Conservation (phyloP, 2,888 invertebrate genomes). For the Melanchra persicariae region DNA sequence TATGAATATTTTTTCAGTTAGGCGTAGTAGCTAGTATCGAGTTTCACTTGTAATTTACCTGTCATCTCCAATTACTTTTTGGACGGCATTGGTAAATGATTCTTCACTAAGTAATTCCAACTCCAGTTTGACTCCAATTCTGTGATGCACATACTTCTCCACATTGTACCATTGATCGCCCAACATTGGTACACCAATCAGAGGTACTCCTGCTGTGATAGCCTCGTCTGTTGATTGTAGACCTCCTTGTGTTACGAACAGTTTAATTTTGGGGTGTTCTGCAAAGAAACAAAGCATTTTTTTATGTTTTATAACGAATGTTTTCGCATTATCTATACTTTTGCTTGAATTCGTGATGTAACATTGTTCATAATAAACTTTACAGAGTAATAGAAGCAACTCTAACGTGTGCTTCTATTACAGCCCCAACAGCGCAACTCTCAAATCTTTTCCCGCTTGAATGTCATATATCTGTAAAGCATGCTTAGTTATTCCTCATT, state of each 20-base stretch:
- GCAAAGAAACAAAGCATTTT: not conserved
- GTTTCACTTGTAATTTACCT: constrained; percentile 63
- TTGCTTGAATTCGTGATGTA: too few relatives aligned
- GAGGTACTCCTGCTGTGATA: constrained; percentile 81
- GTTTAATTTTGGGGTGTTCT: constrained; percentile 78
- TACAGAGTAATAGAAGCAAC: too few relatives aligned
- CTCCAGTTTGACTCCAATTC: constrained; percentile 73
- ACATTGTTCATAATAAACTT: constrained; percentile 60
- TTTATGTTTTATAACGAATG: too few relatives aligned
- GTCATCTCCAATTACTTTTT: constrained; percentile 68
- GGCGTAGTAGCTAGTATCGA: too few relatives aligned
- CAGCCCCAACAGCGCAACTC: too few relatives aligned
- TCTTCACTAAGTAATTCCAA: constrained; percentile 71
- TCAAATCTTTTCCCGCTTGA: too few relatives aligned
- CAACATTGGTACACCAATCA: constrained; percentile 83
- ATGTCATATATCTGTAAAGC: too few relatives aligned
- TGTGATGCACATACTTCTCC: constrained; percentile 72
- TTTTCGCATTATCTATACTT: too few relatives aligned
- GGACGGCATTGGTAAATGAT: constrained; percentile 69
- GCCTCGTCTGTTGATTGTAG: constrained; percentile 87
- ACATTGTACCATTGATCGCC: constrained; percentile 85
- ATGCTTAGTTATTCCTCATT: too few relatives aligned
- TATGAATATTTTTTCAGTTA: not conserved
- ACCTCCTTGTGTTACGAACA: constrained; percentile 87
- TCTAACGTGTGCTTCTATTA: too few relatives aligned